These are phyloP conservation scores for Onthophagus sagittarius DNA, from an alignment of 2,888 invertebrate species.

Conservation along the genomic window DNA sequence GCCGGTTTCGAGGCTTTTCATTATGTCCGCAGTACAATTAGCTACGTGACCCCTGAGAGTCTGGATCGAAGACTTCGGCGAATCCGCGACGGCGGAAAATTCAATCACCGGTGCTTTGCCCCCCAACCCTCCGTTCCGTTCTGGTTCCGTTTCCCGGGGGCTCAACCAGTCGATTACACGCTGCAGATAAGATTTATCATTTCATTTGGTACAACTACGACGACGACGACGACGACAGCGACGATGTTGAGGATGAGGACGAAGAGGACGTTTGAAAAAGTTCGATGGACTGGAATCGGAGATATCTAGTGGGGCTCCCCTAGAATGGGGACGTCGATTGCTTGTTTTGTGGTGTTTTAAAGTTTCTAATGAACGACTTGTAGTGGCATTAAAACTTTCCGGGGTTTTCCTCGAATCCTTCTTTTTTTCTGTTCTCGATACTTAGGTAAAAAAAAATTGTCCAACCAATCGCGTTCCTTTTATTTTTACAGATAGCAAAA, in stretches of 20 bases:
- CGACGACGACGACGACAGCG: not conserved
- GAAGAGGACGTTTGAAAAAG: not conserved
- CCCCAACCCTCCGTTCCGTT: conserved; percentile 3
- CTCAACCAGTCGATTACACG: conserved; percentile 22
- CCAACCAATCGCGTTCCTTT: not conserved
- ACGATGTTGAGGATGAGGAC: not conserved
- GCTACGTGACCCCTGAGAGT: conserved; percentile 2
- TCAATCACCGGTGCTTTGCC: conserved; percentile 16
- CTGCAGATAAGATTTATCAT: conserved; percentile 24
- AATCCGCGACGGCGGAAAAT: conserved; percentile 20
- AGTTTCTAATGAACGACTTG: conserved; percentile 10
- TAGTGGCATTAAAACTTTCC: conserved; percentile 8
- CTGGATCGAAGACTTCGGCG: not conserved
- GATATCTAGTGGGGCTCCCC: conserved; percentile 1
- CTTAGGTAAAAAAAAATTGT: not conserved
- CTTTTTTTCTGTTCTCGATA: not conserved
- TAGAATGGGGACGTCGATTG: conserved; percentile 2
- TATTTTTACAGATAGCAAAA: too few relatives aligned
- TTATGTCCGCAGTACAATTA: conserved; percentile 12
- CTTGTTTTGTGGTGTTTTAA: conserved; percentile 9
- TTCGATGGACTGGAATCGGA: conserved; percentile 10
- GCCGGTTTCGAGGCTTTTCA: conserved; percentile 1
- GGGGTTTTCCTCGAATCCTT: not conserved
- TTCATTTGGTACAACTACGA: conserved; percentile 21
- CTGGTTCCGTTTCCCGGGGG: conserved; percentile 14